Evolutionary conservation across 2,797 vertebrate genomes (phyloP).

Genomic region (Artibeus lituratus): DNA sequence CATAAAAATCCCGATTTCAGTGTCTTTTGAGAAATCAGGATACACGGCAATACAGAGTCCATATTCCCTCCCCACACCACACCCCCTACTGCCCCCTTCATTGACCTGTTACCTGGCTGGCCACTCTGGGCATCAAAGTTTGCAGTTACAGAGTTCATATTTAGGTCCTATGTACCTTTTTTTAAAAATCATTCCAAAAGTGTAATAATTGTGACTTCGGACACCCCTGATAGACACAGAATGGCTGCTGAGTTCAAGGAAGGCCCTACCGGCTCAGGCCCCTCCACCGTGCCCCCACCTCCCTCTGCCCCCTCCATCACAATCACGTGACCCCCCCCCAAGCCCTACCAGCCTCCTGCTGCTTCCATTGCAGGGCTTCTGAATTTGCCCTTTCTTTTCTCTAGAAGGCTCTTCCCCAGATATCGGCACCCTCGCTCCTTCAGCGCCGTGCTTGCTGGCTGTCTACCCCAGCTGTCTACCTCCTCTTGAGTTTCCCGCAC

Average conservation of each 20-base stretch:
- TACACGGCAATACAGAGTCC: background rate
- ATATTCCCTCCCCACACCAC: background rate
- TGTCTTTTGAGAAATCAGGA: background rate
- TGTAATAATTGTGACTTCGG: background rate
- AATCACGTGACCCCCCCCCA: background rate
- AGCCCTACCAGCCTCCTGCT: background rate
- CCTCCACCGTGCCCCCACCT: background rate
- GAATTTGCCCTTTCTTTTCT: background rate
- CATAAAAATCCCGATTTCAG: background rate
- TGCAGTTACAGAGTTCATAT: background rate
- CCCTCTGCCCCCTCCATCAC: accelerated
- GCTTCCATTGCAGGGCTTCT: background rate
- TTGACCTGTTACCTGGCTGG: background rate
- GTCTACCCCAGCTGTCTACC: background rate
- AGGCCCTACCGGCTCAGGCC: accelerated
- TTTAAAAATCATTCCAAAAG: background rate
- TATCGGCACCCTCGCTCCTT: background rate
- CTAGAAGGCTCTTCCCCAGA: background rate
- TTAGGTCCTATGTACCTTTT: background rate
- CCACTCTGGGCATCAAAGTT: background rate
- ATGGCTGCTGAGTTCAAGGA: background rate
- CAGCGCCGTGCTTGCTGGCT: background rate
- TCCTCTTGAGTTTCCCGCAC: background rate
- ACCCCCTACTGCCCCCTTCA: background rate
- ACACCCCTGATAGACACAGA: background rate